Evolutionary conservation across 2,797 vertebrate species (phyloP).

Genomic region (Gobionotothen gibberifrons): DNA sequence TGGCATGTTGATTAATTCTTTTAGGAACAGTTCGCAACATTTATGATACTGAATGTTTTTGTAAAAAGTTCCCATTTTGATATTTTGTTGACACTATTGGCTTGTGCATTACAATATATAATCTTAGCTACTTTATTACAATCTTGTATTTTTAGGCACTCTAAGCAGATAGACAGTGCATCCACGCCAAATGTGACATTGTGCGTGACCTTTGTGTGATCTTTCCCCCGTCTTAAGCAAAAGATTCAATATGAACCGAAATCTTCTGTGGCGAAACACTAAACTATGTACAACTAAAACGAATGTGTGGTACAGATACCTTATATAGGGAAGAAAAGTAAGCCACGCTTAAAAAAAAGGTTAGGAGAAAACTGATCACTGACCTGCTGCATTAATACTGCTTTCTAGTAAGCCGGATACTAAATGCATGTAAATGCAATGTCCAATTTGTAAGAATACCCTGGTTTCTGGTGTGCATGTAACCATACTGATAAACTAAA

Average conservation of each 20-base stretch:
- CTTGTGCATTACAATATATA: neutral
- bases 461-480: neutral
- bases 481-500: neutral
- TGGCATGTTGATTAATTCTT: neutral
- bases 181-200: neutral
- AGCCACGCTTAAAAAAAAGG: neutral
- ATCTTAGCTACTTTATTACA: neutral
- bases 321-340: neutral
- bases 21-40: neutral
- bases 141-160: neutral
- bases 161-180: neutral
- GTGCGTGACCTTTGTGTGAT: neutral
- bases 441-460: neutral
- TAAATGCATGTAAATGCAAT: neutral
- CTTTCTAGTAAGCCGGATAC: neutral
- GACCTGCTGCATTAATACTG: neutral
- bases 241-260: neutral
- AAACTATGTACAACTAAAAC: no score
- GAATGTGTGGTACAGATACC: no score
- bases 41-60: neutral
- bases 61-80: neutral
- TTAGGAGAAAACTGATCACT: neutral
- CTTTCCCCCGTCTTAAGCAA: neutral
- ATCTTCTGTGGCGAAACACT: neutral
- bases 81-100: neutral